phyloP scores from a whole-genome alignment of 2,797 vertebrate species.

The Spondyliosoma cantharus region DNA sequence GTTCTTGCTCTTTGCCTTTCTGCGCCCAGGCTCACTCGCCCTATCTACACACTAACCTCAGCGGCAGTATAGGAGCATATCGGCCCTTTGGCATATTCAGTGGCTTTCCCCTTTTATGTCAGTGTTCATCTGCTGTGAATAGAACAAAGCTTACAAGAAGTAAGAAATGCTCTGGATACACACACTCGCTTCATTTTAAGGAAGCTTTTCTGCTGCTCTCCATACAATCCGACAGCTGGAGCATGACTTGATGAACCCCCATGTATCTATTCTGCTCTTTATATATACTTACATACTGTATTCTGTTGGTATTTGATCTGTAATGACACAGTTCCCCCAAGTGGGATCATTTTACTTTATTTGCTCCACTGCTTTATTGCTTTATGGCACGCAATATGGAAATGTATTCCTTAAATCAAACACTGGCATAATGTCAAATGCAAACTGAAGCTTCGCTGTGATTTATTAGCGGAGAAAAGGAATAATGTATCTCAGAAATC shows the following conservation, averaged over 20 bases:
- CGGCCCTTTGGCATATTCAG: constrained; percentile 50
- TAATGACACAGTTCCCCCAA: constrained; percentile 8
- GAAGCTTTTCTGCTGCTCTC: constrained; percentile 1
- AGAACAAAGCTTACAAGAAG: constrained; percentile 44
- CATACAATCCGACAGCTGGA: background rate
- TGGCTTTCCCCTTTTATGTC: constrained; percentile 31
- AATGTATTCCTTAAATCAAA: constrained; percentile 59
- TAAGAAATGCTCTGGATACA: constrained; percentile 18
- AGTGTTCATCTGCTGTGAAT: constrained; percentile 54
- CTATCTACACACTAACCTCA: constrained; percentile 35
- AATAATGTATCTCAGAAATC: constrained; percentile 47
- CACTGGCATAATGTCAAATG: constrained; percentile 46
- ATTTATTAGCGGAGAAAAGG: constrained; percentile 51
- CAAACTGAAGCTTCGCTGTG: constrained; percentile 42
- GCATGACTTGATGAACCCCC: constrained; percentile 14
- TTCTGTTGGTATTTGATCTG: constrained; percentile 30
- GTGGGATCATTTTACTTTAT: constrained; percentile 45
- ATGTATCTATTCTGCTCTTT: constrained; percentile 20
- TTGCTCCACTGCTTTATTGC: constrained; percentile 43
- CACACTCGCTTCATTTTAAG: constrained; percentile 7
- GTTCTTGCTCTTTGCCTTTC: constrained; percentile 39
- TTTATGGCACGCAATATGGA: constrained; percentile 44
- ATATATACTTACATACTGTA: constrained; percentile 22
- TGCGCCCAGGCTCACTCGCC: constrained; percentile 2
- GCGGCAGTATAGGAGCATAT: constrained; percentile 46